These are phyloP conservation scores for Arenaria interpres DNA, from an alignment of 2,113 vertebrate species.

Conservation along the genomic window DNA sequence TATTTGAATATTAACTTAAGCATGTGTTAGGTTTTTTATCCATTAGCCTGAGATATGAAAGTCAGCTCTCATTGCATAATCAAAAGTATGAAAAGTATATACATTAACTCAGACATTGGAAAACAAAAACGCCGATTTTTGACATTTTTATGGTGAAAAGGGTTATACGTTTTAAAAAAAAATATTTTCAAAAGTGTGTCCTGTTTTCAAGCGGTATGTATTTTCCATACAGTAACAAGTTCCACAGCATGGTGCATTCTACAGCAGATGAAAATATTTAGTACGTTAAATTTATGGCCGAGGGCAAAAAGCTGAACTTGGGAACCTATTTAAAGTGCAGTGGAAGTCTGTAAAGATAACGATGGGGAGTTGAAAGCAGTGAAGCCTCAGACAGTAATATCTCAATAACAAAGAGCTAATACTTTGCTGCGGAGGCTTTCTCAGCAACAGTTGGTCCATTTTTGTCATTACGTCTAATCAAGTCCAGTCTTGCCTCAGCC, in stretches of 20 bases:
- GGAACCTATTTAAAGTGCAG: slow-evolving; percentile 62
- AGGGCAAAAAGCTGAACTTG: slow-evolving; percentile 64
- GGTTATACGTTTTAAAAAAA: background rate
- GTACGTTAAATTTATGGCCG: slow-evolving; percentile 53
- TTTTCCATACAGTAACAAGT: slow-evolving; percentile 35
- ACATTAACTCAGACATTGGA: background rate
- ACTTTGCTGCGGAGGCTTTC: slow-evolving; percentile 46
- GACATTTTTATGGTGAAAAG: background rate
- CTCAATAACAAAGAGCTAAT: slow-evolving; percentile 57
- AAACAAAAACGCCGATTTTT: background rate
- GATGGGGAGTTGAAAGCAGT: slow-evolving; percentile 59
- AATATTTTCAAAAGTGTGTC: background rate
- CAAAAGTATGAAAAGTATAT: background rate
- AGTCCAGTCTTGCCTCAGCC: slow-evolving; percentile 68
- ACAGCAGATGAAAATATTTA: slow-evolving; percentile 66
- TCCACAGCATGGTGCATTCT: background rate
- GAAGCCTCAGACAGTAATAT: slow-evolving; percentile 57
- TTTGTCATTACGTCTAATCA: slow-evolving; percentile 68
- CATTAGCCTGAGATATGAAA: background rate
- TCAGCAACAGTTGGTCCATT: slow-evolving; percentile 67
- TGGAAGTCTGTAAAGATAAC: slow-evolving; percentile 69
- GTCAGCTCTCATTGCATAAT: background rate
- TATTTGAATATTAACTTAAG: background rate
- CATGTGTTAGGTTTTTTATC: background rate
- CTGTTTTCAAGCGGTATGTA: background rate